Percentiles rank a stretch among this genome's conserved stretches.
These are phyloP conservation scores for Atethmia centrago DNA, from an alignment of 2,888 invertebrate species.

Conservation along the genomic window DNA sequence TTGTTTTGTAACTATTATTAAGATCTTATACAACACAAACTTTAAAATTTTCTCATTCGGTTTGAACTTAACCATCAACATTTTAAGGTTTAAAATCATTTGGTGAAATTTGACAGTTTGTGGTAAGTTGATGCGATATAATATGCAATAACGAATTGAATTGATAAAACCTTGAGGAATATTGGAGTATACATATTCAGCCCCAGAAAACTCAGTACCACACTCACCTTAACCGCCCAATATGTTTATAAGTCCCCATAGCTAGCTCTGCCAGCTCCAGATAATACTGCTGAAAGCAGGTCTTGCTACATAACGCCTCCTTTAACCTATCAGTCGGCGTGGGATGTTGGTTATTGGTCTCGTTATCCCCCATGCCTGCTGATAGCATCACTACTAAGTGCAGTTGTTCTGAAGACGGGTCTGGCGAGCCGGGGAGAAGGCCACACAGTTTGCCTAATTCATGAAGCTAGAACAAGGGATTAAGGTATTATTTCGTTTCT, in stretches of 20 bases:
- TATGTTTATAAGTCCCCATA: slow-evolving; percentile 99
- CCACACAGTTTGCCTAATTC: slow-evolving; percentile 97
- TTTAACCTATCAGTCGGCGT: slow-evolving; percentile 96
- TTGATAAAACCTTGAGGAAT: too few species aligned
- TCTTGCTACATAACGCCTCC: slow-evolving; percentile 97
- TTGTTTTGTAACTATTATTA: too few species aligned
- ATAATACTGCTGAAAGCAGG: slow-evolving; percentile 97
- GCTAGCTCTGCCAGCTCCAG: slow-evolving; percentile 98
- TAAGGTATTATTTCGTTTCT: not conserved
- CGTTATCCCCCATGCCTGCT: slow-evolving; percentile 96
- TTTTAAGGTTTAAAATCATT: too few species aligned
- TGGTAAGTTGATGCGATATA: too few species aligned
- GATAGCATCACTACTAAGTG: slow-evolving; percentile 97
- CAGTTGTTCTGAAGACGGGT: slow-evolving; percentile 96
- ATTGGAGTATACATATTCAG: too few species aligned
- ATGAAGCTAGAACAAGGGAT: slow-evolving; percentile 90
- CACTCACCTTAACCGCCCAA: slow-evolving; percentile 91
- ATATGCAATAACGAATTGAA: too few species aligned
- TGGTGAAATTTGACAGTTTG: too few species aligned
- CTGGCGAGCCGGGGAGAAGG: slow-evolving; percentile 94
- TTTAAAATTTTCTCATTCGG: too few species aligned
- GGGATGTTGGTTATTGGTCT: slow-evolving; percentile 84
- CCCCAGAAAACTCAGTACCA: too few species aligned
- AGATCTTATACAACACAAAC: too few species aligned
- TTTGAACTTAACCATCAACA: too few species aligned